Evolutionary conservation across 2,888 invertebrate genomes (phyloP), one percentile per base, ranked within the genome.

Genomic region (Nephrotoma appendiculata): DNA sequence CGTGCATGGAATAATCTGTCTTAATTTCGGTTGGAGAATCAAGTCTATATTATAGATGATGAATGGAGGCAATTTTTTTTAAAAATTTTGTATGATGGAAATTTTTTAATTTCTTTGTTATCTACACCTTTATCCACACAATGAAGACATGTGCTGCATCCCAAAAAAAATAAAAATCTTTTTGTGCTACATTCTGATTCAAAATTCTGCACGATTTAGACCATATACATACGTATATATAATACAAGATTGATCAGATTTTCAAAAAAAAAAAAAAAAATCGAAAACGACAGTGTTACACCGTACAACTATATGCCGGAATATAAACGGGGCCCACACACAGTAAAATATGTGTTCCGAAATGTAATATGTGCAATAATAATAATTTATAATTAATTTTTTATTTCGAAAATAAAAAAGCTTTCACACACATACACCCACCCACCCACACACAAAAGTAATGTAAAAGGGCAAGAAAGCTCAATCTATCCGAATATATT

Each of bases 371-470:
- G 83, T 83, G 83, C 12, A 41, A 83, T 83, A 83, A 41, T 12
- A 42, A 84, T 84, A 43, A 42, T 84, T 84, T 84, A 84, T 84
- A 84, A 84, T 84, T 84, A 84, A 84, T 84, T 42, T 84, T 84
- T 84, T 84, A 84, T 42, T 41, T 42, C 42, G 6, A 71, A 71
- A 71, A 42, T 41, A n/a, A 84, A n/a, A 83, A 83, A 41, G 83
- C 83, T 41, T 31, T 31, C 31, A 31, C 31, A 31, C 31, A 31
- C 31, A 31, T 3, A 31, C 31, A 31, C 31, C 1, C 31, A 31
- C 31, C 31, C 31, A 31, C 31, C 1, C 1, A 31, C 31, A 31
- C 2, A 31, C 31, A 31, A 31, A 31, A 31, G 31, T 31, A 31
- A 31, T 31, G 31, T 31, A 31, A 31, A 57, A 15, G 15, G 52